Percentiles rank a stretch among this genome's conserved stretches.
Conservation (phyloP, 1,140 invertebrate species). For the Drosophila elegans region DNA sequence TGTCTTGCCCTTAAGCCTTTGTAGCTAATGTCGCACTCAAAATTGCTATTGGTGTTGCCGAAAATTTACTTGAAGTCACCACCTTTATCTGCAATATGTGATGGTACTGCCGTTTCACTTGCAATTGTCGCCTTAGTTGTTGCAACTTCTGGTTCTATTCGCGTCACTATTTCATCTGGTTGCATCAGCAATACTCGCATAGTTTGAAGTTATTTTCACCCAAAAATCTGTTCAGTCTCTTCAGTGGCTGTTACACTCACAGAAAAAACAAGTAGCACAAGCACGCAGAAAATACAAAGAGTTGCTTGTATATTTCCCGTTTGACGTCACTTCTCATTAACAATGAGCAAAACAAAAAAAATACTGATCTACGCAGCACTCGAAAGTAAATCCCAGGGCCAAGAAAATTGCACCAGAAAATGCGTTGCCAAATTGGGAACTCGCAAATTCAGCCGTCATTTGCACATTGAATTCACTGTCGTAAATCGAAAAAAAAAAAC, state of each 20-base stretch:
- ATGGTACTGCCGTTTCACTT: background rate
- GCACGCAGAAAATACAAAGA: too few species aligned
- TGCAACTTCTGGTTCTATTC: conserved; percentile 20
- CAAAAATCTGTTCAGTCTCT: background rate
- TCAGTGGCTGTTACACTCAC: conserved; percentile 4
- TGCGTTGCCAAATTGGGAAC: conserved; percentile 8
- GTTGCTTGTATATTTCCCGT: conserved; percentile 21
- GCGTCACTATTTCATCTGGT: conserved; percentile 5
- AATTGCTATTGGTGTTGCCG: conserved; percentile 3
- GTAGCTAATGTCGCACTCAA: background rate
- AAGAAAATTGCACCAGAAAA: conserved; percentile 9
- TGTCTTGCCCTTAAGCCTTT: too few species aligned
- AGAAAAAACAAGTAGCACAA: too few species aligned
- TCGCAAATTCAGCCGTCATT: background rate
- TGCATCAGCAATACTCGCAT: conserved; percentile 19
- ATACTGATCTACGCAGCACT: conserved; percentile 41
- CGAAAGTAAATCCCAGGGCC: conserved; percentile 22
- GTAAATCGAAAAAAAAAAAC: background rate
- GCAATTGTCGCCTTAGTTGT: conserved; percentile 1
- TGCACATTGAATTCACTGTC: conserved; percentile 2
- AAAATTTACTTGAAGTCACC: too few species aligned
- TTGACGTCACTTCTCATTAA: conserved; percentile 27
- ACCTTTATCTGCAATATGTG: background rate
- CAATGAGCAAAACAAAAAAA: conserved; percentile 1
- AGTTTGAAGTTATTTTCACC: conserved; percentile 3